phyloP scores from a whole-genome alignment of 1,140 invertebrate species.

The Leptoteleia sp. region DNA sequence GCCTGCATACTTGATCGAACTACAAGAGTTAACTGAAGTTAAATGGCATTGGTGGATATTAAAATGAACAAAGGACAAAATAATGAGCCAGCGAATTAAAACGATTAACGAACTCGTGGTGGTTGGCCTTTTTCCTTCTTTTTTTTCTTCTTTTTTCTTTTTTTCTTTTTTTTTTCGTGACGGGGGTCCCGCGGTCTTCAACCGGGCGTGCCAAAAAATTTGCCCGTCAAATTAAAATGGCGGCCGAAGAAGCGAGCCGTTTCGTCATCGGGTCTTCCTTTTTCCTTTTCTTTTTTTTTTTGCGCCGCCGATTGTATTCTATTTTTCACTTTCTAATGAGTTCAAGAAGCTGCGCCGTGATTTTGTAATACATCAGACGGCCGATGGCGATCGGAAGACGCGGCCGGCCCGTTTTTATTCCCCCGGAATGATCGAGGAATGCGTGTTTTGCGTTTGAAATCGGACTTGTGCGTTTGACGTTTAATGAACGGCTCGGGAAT shows the following conservation, averaged over 20 bases:
- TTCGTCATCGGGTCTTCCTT: conserved; percentile 37
- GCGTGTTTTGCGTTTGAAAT: conserved; percentile 62
- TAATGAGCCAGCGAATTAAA: conserved; percentile 61
- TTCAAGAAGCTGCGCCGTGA: conserved; percentile 36
- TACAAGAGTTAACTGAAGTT: conserved; percentile 68
- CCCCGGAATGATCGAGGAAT: conserved; percentile 51
- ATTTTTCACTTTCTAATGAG: conserved; percentile 64
- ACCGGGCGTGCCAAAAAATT: too few relatives aligned
- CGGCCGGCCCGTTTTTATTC: conserved; percentile 29
- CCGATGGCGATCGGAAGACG: conserved; percentile 29
- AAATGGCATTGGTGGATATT: conserved; percentile 60
- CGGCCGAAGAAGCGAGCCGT: conserved; percentile 1
- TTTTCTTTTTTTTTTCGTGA: too few relatives aligned
- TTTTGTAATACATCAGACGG: conserved; percentile 63
- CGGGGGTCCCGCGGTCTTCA: too few relatives aligned
- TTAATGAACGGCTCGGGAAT: conserved; percentile 69
- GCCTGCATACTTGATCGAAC: conserved; percentile 66
- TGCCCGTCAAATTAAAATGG: conserved; percentile 28
- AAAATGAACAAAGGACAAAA: conserved; percentile 66
- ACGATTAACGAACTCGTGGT: conserved; percentile 51
- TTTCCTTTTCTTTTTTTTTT: too few relatives aligned
- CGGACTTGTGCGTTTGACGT: conserved; percentile 48
- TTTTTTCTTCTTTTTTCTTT: too few relatives aligned
- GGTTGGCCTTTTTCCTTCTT: conserved; percentile 29
- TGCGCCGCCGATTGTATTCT: conserved; percentile 27